Evolutionary conservation across 1,140 invertebrate genomes (phyloP).

Genomic region (Anoplolepis gracilipes): DNA sequence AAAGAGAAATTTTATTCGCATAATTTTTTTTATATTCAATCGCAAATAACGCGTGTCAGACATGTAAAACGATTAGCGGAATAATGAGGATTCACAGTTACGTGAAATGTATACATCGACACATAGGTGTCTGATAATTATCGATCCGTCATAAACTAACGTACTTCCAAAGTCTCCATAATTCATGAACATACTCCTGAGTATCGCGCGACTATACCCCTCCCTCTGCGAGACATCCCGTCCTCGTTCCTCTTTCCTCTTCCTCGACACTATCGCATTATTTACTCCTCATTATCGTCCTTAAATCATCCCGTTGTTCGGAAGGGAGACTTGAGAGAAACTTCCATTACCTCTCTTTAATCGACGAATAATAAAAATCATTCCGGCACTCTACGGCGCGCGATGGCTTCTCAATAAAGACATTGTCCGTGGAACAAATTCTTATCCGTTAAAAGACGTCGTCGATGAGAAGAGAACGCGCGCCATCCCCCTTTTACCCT

Average conservation of each 20-base stretch:
- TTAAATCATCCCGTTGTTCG: constrained; percentile 23
- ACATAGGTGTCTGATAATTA: constrained; percentile 54
- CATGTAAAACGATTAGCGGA: constrained; percentile 3
- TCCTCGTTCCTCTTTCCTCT: constrained; percentile 14
- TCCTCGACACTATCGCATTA: constrained; percentile 67
- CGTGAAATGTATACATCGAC: constrained; percentile 1
- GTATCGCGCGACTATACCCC: constrained; percentile 51
- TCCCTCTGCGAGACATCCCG: constrained; percentile 31
- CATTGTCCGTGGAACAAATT: constrained; percentile 82
- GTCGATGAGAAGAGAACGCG: constrained; percentile 56
- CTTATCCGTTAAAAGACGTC: constrained; percentile 80
- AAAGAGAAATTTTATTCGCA: neutral
- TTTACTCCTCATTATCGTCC: constrained; percentile 71
- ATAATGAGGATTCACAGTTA: neutral
- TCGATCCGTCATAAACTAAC: constrained; percentile 51
- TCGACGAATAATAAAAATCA: constrained; percentile 74
- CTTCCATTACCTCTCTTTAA: constrained; percentile 61
- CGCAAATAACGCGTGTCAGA: neutral
- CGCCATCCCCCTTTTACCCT: constrained; percentile 56
- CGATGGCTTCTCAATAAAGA: constrained; percentile 82
- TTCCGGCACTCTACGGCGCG: constrained; percentile 53
- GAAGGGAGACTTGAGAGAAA: constrained; percentile 32
- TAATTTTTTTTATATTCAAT: neutral
- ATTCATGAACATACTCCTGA: constrained; percentile 51
- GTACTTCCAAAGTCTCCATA: constrained; percentile 60